Base-by-base conservation (phyloP, 2,113 vertebrate species). In the Colinus virginianus region DNA sequence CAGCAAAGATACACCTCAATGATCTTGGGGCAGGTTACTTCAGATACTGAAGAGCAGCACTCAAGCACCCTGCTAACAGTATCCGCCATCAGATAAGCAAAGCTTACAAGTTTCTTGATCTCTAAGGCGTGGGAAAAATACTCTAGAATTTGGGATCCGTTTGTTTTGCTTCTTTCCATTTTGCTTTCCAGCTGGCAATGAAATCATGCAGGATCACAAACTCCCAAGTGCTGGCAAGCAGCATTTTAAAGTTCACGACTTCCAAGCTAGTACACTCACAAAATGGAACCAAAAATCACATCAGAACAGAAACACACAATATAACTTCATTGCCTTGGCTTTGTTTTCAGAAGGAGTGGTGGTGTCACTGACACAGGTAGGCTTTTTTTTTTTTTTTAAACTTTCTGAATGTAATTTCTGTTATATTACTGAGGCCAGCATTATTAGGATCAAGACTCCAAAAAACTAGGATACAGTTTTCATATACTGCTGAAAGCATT, bases 111-210 rank as follows among this genome's bases (percentile, higher is more conserved):
- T 86, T 91, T 95, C 68, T 25, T 23, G 66, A 95, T 92, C 72
- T 83, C 63, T 17, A 82, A 63, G 77, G 94, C 74, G 16, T 95
- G 90, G 84, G 95, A 96, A 96, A 94, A 78, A 78, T 23, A 46
- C 81, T 94, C 92, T 45, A 93, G 74, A 77, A 58, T 77, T 55
- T 71, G 91, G 88, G 80, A 86, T 64, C 89, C 86, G 53, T 84
- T 81, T 94, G 68, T 46, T 96, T 95, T 95, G 59, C 79, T 90
- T 94, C 96, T 97, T 97, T 96, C 88, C 92, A 91, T 94, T 94
- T 89, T 88, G 90, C 62, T 84, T 88, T 97, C 95, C 96, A 97
- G 92, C 96, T 97, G 96, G 97, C 97, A 96, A 81, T 53, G 84
- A 93, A 81, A 83, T 63, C 64, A 70, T 8, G 4, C 21, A 95